A percentile compares a stretch with the other conserved stretches of the same genome.
Conservation (phyloP, 2,888 invertebrate species). For the Brachyptera putata region DNA sequence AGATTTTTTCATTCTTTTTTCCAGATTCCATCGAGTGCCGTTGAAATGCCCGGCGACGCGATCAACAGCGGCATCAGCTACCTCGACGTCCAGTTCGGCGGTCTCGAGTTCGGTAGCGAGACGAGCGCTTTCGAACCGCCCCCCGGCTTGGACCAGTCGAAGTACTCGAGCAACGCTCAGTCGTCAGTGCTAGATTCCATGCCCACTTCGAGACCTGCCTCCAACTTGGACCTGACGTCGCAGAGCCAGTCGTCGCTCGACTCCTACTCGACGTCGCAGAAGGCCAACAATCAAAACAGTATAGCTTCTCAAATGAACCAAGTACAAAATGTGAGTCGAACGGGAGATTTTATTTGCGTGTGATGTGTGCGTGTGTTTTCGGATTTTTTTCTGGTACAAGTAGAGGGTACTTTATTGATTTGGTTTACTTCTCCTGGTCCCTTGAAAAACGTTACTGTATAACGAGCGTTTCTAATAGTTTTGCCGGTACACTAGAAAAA, state of each 20-base stretch:
- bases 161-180: constrained; percentile 41
- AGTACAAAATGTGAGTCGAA: constrained; percentile 30
- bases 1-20: no score
- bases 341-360: no score
- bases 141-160: constrained; percentile 37
- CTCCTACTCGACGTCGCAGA: constrained; percentile 30
- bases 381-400: no score
- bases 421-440: no score
- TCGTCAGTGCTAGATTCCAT: constrained; percentile 32
- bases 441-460: no score
- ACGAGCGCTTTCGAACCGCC: constrained; percentile 47
- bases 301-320: constrained; percentile 30
- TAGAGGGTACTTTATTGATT: no score
- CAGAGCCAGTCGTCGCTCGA: constrained; percentile 30
- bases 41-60: constrained; percentile 93
- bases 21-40: constrained; percentile 88
- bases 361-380: no score
- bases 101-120: constrained; percentile 67
- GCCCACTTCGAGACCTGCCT: constrained; percentile 28
- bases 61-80: constrained; percentile 66
- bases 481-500: no score
- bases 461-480: no score
- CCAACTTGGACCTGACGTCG: constrained; percentile 31
- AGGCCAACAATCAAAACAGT: constrained; percentile 28
- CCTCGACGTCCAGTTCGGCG: constrained; percentile 93